Conservation (phyloP, 2,888 invertebrate genomes). For the Noctua pronuba region DNA sequence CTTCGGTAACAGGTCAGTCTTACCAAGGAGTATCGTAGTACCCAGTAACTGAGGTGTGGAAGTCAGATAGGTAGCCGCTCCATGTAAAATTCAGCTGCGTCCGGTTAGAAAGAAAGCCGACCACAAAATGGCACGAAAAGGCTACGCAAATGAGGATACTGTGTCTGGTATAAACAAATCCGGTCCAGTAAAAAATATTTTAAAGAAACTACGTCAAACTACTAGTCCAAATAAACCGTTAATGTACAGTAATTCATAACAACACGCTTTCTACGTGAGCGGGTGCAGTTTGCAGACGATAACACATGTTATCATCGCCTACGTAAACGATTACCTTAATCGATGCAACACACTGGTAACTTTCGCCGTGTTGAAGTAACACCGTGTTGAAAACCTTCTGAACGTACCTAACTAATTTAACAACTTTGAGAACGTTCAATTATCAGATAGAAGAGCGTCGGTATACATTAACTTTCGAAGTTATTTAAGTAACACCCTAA, state of each 20-base stretch:
- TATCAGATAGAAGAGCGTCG: background rate
- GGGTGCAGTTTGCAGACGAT: constrained; percentile 36
- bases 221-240: background rate
- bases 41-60: background rate
- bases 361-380: constrained; percentile 30
- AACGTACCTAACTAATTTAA: background rate
- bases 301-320: constrained; percentile 40
- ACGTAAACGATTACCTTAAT: constrained; percentile 44
- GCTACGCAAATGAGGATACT: background rate
- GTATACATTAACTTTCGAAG: background rate
- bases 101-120: background rate
- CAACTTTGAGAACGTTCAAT: background rate
- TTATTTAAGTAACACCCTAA: background rate
- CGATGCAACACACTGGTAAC: constrained; percentile 37
- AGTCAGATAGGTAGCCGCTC: background rate
- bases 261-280: constrained; percentile 33
- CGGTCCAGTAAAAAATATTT: background rate
- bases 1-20: background rate
- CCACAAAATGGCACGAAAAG: background rate
- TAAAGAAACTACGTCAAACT: background rate
- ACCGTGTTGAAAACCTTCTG: background rate
- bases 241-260: constrained; percentile 10
- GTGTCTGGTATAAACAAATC: background rate
- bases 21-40: background rate
- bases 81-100: background rate